A percentile compares a stretch with the other conserved stretches of the same genome.
Conservation (phyloP, 2,797 vertebrate genomes). For the Holocentrus rufus region DNA sequence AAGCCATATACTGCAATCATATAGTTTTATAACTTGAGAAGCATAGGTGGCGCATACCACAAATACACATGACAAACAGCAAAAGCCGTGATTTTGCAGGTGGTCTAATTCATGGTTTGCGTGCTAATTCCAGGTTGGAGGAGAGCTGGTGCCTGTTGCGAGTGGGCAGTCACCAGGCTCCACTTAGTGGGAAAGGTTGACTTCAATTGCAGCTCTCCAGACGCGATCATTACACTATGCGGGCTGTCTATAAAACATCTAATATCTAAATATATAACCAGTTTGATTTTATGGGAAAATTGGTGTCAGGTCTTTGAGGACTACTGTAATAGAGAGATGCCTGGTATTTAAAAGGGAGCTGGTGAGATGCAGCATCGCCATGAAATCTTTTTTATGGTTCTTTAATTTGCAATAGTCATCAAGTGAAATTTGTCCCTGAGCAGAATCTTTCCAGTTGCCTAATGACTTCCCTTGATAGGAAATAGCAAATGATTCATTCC, state of each 20-base stretch:
- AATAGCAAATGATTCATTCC: conserved; percentile 1
- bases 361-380: no score
- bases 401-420: background rate
- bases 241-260: background rate
- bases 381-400: background rate
- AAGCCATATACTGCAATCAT: conserved; percentile 1
- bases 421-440: background rate
- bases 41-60: background rate
- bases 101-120: conserved; percentile 31
- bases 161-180: conserved; percentile 5
- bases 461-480: background rate
- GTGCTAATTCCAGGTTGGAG: conserved; percentile 16
- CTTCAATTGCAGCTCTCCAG: conserved; percentile 20
- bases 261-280: background rate
- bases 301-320: no score
- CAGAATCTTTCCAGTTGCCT: background rate
- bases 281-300: background rate
- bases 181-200: conserved; percentile 5
- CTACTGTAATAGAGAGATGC: background rate
- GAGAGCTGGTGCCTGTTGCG: background rate
- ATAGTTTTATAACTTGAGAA: background rate
- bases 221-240: conserved; percentile 8
- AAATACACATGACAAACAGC: background rate
- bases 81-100: conserved; percentile 13
- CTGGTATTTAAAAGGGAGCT: background rate